Conservation (phyloP, 2,113 vertebrate genomes). For the Sylvia atricapilla region DNA sequence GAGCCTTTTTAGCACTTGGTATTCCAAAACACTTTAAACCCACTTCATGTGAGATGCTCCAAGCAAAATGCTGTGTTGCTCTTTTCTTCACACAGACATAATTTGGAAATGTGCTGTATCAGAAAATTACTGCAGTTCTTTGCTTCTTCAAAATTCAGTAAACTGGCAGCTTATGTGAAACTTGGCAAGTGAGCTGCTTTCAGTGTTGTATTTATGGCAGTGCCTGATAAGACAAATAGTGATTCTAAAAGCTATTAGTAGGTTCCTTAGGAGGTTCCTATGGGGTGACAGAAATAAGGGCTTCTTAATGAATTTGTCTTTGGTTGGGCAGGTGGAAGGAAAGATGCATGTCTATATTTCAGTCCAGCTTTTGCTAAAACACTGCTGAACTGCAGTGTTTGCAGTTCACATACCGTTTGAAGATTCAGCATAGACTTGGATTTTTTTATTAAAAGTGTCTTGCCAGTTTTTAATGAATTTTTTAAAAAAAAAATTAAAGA, state of each 20-base stretch:
- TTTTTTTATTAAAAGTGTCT: not conserved
- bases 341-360: fast-evolving
- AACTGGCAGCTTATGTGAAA: not conserved
- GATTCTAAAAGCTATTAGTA: not conserved
- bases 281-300: not conserved
- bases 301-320: not conserved
- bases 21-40: not conserved
- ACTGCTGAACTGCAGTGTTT: not conserved
- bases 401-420: not conserved
- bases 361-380: not conserved
- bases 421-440: not conserved
- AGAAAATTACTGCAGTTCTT: not conserved
- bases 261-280: not conserved
- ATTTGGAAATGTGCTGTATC: not conserved
- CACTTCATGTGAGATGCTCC: not conserved
- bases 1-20: not conserved
- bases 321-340: not conserved
- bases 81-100: not conserved
- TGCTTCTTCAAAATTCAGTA: not conserved
- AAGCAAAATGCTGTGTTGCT: not conserved
- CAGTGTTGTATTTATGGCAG: not conserved
- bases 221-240: not conserved
- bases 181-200: not conserved
- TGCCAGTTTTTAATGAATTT: not conserved
- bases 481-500: not conserved